A percentile compares a stretch with the other conserved stretches of the same genome.
phyloP scores from a whole-genome alignment of 2,797 vertebrate genomes.

The Cuculus canorus region DNA sequence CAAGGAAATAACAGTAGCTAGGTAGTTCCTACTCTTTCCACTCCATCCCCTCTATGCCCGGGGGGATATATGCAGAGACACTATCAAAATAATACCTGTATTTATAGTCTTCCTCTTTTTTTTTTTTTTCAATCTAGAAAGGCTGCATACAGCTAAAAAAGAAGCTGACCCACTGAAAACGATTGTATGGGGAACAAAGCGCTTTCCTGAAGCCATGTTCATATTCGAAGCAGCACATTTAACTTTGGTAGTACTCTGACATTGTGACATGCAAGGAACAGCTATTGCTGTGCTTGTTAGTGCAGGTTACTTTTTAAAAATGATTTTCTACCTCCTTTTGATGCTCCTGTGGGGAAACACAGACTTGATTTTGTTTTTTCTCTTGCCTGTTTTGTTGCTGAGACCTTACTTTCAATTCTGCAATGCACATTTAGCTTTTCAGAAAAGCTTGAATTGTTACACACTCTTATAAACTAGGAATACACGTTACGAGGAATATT shows the following conservation, averaged over 20 bases:
- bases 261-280: not conserved
- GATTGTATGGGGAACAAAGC: not conserved
- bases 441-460: not conserved
- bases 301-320: not conserved
- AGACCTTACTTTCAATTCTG: not conserved
- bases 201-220: not conserved
- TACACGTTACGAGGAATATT: not conserved
- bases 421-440: not conserved
- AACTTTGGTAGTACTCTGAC: not conserved
- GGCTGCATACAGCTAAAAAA: not conserved
- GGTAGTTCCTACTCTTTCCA: not conserved
- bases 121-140: not conserved
- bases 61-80: not conserved
- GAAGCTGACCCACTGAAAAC: not conserved
- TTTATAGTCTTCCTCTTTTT: not conserved
- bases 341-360: not conserved
- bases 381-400: not conserved
- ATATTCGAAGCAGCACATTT: not conserved
- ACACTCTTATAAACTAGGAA: not conserved
- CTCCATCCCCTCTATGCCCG: not conserved
- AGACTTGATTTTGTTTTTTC: not conserved
- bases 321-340: not conserved
- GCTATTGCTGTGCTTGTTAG: not conserved
- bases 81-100: not conserved
- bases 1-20: constrained; percentile 14